Conservation (phyloP, 2,888 invertebrate species). For the Hyles lineata region DNA sequence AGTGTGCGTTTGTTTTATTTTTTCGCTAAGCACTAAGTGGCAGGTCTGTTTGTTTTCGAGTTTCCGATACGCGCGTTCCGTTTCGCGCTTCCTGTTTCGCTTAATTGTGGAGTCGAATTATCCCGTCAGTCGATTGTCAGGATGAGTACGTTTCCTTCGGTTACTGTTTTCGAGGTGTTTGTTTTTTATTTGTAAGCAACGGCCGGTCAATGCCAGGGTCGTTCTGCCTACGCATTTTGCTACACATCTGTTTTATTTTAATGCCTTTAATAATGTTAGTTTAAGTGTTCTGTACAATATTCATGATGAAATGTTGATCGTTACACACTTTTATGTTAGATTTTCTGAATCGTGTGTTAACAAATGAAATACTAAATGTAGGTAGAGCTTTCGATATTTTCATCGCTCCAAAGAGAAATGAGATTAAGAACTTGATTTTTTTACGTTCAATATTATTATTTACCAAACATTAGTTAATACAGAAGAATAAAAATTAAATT, state of each 20-base stretch:
- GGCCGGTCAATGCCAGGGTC: slow-evolving; percentile 23
- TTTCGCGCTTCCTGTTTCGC: slow-evolving; percentile 57
- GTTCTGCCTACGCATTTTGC: slow-evolving; percentile 20
- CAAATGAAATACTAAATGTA: background rate
- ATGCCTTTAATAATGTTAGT: slow-evolving; percentile 21
- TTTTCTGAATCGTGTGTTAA: slow-evolving; percentile 1
- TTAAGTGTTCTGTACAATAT: slow-evolving; percentile 10
- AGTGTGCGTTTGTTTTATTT: slow-evolving; percentile 69
- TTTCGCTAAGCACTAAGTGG: slow-evolving; percentile 66
- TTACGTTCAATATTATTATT: no score
- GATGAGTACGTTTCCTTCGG: slow-evolving; percentile 20
- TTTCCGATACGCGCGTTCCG: slow-evolving; percentile 64
- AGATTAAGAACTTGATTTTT: background rate
- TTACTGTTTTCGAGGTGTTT: slow-evolving; percentile 12
- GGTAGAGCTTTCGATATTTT: background rate
- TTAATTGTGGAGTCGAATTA: slow-evolving; percentile 41
- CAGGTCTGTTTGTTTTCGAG: slow-evolving; percentile 60
- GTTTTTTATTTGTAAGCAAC: slow-evolving; percentile 19
- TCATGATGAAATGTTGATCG: background rate
- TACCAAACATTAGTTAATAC: no score
- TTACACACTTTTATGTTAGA: background rate
- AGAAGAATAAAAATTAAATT: no score
- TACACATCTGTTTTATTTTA: slow-evolving; percentile 20
- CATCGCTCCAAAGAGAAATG: background rate
- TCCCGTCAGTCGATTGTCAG: slow-evolving; percentile 22